Base-by-base conservation (phyloP, 2,797 vertebrate species). In the Smutsia temminckii region DNA sequence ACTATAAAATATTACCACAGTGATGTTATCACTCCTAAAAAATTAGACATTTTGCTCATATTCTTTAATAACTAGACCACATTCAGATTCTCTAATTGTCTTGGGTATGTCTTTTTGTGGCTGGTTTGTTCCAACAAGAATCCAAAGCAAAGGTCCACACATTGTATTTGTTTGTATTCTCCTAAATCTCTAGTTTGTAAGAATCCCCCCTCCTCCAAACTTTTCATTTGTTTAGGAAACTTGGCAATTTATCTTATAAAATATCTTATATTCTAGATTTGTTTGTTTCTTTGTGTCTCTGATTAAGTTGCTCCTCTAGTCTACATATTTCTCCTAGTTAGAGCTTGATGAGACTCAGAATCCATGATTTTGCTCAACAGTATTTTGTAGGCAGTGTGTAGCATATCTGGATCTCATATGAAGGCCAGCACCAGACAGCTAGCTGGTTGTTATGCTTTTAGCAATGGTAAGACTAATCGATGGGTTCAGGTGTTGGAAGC, bases 281-380 rank as follows among this genome's bases (percentile, higher is more conserved):
- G 13, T 49, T 27, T 59, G n/a, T 51, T 91, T 93, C 4, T n/a
- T 88, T 77, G 27, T 46, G 12, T 25, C 68, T 2, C 37, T 87
- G 2, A 78, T 85, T 69, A 93, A 66, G 59, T 51, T 61, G 0
- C 53, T 78, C 27, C 51, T 94, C 55, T 90, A 1, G 2, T 78
- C 6, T 40, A 57, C 17, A 25, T n/a, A 92, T 46, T 72, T 92
- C 5, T 23, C 5, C 27, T 59, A 42, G 3, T 64, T 89, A 66
- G 4, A 94, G 21, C 46, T 78, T 80, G 49, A 93, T 49, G 92
- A 72, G 5, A 87, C 69, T 95, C 8, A 85, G 40, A 89, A 68
- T 85, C 29, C 75, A n/a, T 74, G 78, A 12, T 66, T 61, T 68
- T 79, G 79, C 88, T 55, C 40, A 69, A 71, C 17, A 63, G 78